phyloP scores from a whole-genome alignment of 2,797 vertebrate species.

The Hapalemur alaotrensis region DNA sequence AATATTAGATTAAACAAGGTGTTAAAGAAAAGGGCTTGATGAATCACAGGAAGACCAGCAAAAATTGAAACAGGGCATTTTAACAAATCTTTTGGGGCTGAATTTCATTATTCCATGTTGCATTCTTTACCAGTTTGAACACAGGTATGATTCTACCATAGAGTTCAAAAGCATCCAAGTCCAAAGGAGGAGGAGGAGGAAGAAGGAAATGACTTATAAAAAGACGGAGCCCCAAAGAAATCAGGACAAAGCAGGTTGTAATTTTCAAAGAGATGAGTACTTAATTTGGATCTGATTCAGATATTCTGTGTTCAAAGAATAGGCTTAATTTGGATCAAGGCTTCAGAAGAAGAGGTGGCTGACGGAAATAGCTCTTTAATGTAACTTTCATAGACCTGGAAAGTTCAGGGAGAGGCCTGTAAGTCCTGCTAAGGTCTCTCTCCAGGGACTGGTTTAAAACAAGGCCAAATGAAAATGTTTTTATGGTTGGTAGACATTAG shows the following conservation, averaged over 20 bases:
- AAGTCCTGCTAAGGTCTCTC: neutral
- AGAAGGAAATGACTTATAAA: constrained; percentile 58
- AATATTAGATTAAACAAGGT: constrained; percentile 35
- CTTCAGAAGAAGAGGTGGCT: neutral
- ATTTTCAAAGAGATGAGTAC: constrained; percentile 59
- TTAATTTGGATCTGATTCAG: constrained; percentile 70
- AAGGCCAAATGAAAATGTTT: neutral
- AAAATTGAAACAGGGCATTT: neutral
- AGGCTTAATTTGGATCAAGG: constrained; percentile 56
- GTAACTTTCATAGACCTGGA: neutral
- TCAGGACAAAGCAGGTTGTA: constrained; percentile 26
- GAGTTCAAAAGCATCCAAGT: constrained; percentile 48
- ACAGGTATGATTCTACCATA: constrained; percentile 50
- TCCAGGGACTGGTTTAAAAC: neutral
- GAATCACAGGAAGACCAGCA: neutral
- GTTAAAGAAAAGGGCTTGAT: constrained; percentile 6
- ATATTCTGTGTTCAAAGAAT: constrained; percentile 58
- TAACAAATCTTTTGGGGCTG: neutral
- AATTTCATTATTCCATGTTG: neutral
- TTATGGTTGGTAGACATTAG: neutral
- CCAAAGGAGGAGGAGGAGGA: constrained; percentile 48
- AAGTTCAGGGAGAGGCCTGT: no score
- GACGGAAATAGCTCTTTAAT: neutral
- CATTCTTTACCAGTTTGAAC: constrained; percentile 46
- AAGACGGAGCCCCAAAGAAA: constrained; percentile 59